Evolutionary conservation across 2,113 vertebrate species (phyloP), one percentile per base, ranked within the genome.

Genomic region (Furnarius figulus): DNA sequence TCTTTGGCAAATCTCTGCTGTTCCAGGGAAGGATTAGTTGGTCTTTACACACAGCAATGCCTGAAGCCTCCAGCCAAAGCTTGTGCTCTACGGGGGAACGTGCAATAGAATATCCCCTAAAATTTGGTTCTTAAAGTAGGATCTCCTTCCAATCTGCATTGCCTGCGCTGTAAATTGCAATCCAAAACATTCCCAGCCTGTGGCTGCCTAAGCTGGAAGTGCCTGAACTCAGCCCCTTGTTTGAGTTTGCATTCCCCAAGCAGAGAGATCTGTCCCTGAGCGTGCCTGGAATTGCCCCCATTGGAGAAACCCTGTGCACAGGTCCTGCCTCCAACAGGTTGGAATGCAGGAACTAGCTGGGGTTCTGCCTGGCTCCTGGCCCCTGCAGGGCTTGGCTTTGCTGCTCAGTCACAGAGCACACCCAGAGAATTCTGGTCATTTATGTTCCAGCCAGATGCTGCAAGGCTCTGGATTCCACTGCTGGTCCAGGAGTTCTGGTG

Each of bases 231-330:
- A 8, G 5, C 46, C 50, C 50, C 58, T 46, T 37, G 77, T 70
- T 44, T 13, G 80, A 59, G 72, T 93, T 50, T 42, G 49, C 80
- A 73, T 91, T 92, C 92, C 78, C 68, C 16, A 22, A 28, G 37
- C 47, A 20, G 0, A 19, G 42, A 50, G 30, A 65, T 71, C 62
- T 37, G 75, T 35, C 85, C 89, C 62, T 2, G 65, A 52, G 87
- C 96, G 14, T 87, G 96, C 85, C 95, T 91, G 94, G 94, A 95
- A 25, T 12, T 94, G 95, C 85, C 85, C 49, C 77, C 56, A 14
- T 21, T 14, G 73, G 59, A 91, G 91, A 47, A 87, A 91, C 70
- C 73, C 76, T 39, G 87, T 6, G 84, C 72, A 28, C 25, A 83
- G 67, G 35, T 68, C 18, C 67, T 82, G 86, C 70, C 74, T 39